A percentile compares a stretch with the other conserved stretches of the same genome.
Evolutionary conservation across 2,888 invertebrate species (phyloP).

Genomic region (Graphium colonna): DNA sequence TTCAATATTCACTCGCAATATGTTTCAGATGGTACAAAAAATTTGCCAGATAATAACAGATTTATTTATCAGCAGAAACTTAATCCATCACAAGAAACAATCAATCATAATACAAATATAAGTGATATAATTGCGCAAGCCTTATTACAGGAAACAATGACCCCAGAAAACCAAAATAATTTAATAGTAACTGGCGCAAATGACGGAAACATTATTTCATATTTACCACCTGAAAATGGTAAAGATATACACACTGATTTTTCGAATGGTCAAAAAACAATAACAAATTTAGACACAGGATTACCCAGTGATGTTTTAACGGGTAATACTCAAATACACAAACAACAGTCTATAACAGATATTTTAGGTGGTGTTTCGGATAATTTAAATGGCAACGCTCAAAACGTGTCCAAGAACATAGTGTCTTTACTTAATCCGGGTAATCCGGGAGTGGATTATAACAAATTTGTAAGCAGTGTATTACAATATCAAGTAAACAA

Average conservation of each 20-base stretch:
- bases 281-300: background rate
- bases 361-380: background rate
- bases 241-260: background rate
- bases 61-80: background rate
- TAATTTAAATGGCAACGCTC: background rate
- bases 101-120: conserved; percentile 2
- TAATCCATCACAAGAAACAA: background rate
- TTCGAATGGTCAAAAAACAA: background rate
- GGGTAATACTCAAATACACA: too few species aligned
- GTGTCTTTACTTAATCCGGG: background rate
- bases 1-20: background rate
- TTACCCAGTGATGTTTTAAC: background rate
- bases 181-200: conserved; percentile 2
- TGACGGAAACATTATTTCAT: conserved; percentile 1
- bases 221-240: background rate
- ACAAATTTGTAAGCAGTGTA: background rate
- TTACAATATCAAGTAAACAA: background rate
- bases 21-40: background rate
- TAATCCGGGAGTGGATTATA: background rate
- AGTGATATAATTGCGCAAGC: background rate
- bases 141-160: background rate
- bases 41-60: background rate
- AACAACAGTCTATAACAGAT: background rate
- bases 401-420: background rate
- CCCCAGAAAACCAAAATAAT: background rate